Evolutionary conservation across 1,140 invertebrate genomes (phyloP), one percentile per base, ranked within the genome.

Genomic region (Maniola jurtina): DNA sequence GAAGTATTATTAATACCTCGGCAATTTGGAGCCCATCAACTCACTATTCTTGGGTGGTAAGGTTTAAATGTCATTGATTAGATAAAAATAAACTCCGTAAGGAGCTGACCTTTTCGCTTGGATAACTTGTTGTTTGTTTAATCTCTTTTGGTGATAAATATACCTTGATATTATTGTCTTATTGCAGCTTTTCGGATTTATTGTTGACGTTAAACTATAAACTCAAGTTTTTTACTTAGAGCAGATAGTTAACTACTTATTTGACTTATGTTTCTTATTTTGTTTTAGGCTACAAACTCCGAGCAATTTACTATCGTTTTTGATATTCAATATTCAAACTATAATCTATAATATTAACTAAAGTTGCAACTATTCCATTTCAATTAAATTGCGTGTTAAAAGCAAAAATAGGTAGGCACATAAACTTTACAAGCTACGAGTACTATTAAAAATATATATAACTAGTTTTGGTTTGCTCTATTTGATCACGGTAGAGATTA

Each of bases 11-110:
- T 48, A 61, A 60, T 66, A 66, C 7, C 64, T 61, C 38, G 42
- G 33, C 35, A 45, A 62, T 57, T 67, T 45, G 61, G 59, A 56
- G 33, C 10, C 16, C 48, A 61, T 45, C 59, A 59, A 55, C 57
- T 34, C 38, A 54, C 34, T 67, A 67, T 64, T 67, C 61, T 50
- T 64, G 66, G 61, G 56, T 68, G 60, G 59, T 54, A 55, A 57
- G 48, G 61, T 48, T 38, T 71, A 72, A 72, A 72, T 72, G 70
- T 72, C 70, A 67, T 62, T 68, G 58, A 68, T 68, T 68, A 68
- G 66, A 66, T 72, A 72, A 65, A 72, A 68, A 68, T 72, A 72
- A 62, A 72, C 61, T 52, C 60, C 61, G 62, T 59, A 68, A 72
- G 68, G 40, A 65, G 70, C 66, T 65, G 70, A 64, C 70, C 65